Percentiles rank a stretch among this genome's conserved stretches.
These are phyloP conservation scores for Polypedilum vanderplanki DNA, from an alignment of 1,140 invertebrate species.

Conservation along the genomic window DNA sequence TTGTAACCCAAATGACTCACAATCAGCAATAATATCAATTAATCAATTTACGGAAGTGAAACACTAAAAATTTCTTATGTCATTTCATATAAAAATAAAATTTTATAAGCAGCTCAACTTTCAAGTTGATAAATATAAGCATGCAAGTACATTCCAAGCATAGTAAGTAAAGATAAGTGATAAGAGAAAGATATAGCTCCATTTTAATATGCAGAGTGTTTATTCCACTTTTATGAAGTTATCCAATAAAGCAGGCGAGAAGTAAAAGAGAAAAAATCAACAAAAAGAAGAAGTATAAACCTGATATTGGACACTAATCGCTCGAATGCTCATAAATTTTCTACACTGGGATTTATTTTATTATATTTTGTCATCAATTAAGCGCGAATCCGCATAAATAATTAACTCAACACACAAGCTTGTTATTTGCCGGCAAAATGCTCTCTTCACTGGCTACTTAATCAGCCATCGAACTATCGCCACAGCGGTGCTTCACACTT, in stretches of 20 bases:
- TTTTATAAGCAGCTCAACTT: neutral
- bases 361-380: constrained; percentile 20
- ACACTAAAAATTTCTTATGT: neutral
- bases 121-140: neutral
- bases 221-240: neutral
- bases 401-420: neutral
- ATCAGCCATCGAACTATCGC: neutral
- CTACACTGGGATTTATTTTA: constrained; percentile 9
- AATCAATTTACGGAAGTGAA: constrained; percentile 1
- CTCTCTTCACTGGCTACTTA: neutral
- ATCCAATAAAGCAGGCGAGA: neutral
- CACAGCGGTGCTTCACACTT: neutral
- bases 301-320: constrained; percentile 10
- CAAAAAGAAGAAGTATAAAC: neutral
- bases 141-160: neutral
- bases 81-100: too few species aligned
- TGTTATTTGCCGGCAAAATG: neutral
- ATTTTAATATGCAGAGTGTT: neutral
- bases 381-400: neutral
- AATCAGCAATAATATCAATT: neutral
- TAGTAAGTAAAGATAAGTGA: neutral
- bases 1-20: too few species aligned
- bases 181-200: neutral
- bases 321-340: constrained; percentile 18
- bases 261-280: neutral